Conservation (phyloP, 2,888 invertebrate species). For the Corythucha ciliata region DNA sequence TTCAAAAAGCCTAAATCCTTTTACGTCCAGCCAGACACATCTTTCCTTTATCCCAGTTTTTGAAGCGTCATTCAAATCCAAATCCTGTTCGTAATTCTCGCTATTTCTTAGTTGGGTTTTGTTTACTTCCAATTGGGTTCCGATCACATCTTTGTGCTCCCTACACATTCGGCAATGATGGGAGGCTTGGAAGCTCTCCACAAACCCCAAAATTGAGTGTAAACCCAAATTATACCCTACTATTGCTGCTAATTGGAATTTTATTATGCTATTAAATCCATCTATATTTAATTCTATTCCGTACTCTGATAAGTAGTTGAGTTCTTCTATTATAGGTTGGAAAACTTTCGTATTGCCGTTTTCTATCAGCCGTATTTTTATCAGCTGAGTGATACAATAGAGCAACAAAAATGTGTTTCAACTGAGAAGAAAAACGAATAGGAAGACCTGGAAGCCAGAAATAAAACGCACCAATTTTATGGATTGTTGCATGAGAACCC, state of each 20-base stretch:
- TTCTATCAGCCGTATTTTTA: not conserved
- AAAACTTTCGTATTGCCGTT: not conserved
- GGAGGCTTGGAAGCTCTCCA: conserved; percentile 9
- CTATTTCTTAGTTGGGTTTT: no score
- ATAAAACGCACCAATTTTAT: conserved; percentile 22
- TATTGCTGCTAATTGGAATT: conserved; percentile 12
- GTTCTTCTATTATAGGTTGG: not conserved
- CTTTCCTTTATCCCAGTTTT: no score
- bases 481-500: conserved; percentile 13
- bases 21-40: no score
- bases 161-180: conserved; percentile 14
- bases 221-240: conserved; percentile 14
- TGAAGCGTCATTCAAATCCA: no score
- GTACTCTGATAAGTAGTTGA: not conserved
- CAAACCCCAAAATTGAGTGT: conserved; percentile 16
- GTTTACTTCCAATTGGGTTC: no score
- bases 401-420: not conserved
- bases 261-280: conserved; percentile 1
- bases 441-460: conserved; percentile 15
- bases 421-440: not conserved
- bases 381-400: not conserved
- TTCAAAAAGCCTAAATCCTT: no score
- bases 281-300: conserved; percentile 8
- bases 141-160: no score
- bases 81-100: no score